A percentile compares a stretch with the other conserved stretches of the same genome.
These are phyloP conservation scores for Plebejus argus DNA, from an alignment of 2,888 invertebrate species.

Conservation along the genomic window DNA sequence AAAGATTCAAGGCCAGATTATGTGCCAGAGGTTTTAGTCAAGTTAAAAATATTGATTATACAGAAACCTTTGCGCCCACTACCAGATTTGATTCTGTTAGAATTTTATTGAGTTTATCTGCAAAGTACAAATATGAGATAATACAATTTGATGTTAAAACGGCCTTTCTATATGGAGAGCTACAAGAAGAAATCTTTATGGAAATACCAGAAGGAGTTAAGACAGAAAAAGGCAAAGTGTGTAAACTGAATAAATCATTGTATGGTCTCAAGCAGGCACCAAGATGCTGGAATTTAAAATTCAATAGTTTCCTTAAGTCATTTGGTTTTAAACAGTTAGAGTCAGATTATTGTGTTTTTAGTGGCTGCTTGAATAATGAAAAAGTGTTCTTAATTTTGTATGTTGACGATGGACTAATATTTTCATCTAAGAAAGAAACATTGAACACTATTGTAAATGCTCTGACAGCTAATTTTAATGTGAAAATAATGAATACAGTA, in stretches of 20 bases:
- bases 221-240: conserved; percentile 32
- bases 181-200: conserved; percentile 44
- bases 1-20: conserved; percentile 40
- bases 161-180: conserved; percentile 44
- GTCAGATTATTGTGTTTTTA: conserved; percentile 45
- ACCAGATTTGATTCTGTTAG: no score
- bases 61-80: conserved; percentile 43
- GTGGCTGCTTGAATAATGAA: conserved; percentile 40
- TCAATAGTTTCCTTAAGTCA: conserved; percentile 38
- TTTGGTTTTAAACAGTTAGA: conserved; percentile 45
- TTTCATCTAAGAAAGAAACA: conserved; percentile 37
- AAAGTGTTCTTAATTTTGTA: conserved; percentile 45
- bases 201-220: conserved; percentile 44
- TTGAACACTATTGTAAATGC: no score
- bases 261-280: conserved; percentile 34
- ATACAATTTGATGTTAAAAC: conserved; percentile 46
- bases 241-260: conserved; percentile 44
- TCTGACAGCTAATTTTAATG: conserved; percentile 41
- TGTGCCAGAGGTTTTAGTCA: conserved; percentile 43
- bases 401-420: conserved; percentile 47
- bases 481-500: conserved; percentile 39
- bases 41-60: conserved; percentile 40
- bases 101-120: no score
- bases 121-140: conserved; percentile 35
- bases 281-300: conserved; percentile 33